Evolutionary conservation across 2,797 vertebrate genomes (phyloP), one percentile per base, ranked within the genome.

Genomic region (Spondyliosoma cantharus): DNA sequence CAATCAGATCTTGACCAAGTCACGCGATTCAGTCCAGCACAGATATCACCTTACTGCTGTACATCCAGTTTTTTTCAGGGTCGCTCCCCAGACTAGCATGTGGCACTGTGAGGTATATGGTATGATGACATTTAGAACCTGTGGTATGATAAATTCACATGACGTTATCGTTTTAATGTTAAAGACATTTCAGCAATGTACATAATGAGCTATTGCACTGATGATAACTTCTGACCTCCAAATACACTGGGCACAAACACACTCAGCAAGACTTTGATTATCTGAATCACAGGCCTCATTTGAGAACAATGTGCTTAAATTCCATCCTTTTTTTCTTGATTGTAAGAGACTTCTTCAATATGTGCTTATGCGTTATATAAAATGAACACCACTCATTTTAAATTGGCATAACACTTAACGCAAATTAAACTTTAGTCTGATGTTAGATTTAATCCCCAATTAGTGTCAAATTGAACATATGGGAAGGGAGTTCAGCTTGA

Each of bases 41-140:
- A 77, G 46, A 82, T 77, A 27, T 82, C 67, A 49, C 74, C 53
- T 85, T 49, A 76, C 75, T 63, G 61, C 62, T 87, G 71, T 81
- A 83, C 60, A 88, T 72, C 49, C 76, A 68, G 50, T 66, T 54
- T 57, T 32, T 80, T 85, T 73, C 46, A 82, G 68, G 46, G 70
- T 82, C 20, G 8, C 76, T 53, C 76, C 77, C 64, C 71, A 86
- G 66, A 86, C 61, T 71, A 81, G 80, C 76, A 81, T 66, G 77
- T 86, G 80, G 80, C 71, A 69, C 81, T 80, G 87, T 92, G 91
- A 91, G 91, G 91, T 93, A 87, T 88, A 86, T 0, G 29, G 59
- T 71, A 77, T 83, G 57, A 80, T 69, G 75, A 81, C 83, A 84
- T 58, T 67, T 70, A 77, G 17, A 91, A 77, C 52, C 27, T 76